Conservation (phyloP, 2,113 vertebrate genomes). For the Burhinus oedicnemus region DNA sequence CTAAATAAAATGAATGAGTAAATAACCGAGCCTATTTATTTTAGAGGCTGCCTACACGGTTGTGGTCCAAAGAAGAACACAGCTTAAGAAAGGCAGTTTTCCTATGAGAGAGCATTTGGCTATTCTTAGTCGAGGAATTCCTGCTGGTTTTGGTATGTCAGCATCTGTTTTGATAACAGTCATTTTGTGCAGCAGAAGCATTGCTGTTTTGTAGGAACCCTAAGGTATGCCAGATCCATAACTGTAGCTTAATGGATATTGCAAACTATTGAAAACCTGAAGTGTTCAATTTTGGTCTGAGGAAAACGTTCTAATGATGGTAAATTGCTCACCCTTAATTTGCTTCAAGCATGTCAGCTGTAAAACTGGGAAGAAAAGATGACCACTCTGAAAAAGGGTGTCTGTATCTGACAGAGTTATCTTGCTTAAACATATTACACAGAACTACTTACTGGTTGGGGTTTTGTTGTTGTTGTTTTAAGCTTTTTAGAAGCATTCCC, state of each 20-base stretch:
- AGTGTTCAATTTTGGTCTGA: not conserved
- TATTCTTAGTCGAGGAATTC: conserved; percentile 29
- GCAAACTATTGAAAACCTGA: not conserved
- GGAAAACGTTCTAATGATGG: not conserved
- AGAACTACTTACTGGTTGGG: not conserved
- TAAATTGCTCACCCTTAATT: not conserved
- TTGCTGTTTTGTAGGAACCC: not conserved
- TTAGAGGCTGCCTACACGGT: fast-evolving
- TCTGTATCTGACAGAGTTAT: not conserved
- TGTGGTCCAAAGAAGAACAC: not conserved
- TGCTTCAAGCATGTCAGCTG: not conserved
- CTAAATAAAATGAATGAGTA: not conserved
- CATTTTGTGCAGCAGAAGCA: not conserved
- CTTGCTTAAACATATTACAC: not conserved
- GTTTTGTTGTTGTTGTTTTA: not conserved
- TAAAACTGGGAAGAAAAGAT: not conserved
- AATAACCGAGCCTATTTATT: not conserved
- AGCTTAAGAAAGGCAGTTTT: not conserved
- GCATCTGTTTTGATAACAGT: conserved; percentile 6
- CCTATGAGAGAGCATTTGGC: not conserved
- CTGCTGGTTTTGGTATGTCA: conserved; percentile 13
- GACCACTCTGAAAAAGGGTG: not conserved
- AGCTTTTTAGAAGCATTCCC: not conserved
- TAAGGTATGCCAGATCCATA: not conserved
- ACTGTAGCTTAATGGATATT: not conserved